phyloP scores from a whole-genome alignment of 2,113 vertebrate species.

The Pomatorhinus ruficollis region DNA sequence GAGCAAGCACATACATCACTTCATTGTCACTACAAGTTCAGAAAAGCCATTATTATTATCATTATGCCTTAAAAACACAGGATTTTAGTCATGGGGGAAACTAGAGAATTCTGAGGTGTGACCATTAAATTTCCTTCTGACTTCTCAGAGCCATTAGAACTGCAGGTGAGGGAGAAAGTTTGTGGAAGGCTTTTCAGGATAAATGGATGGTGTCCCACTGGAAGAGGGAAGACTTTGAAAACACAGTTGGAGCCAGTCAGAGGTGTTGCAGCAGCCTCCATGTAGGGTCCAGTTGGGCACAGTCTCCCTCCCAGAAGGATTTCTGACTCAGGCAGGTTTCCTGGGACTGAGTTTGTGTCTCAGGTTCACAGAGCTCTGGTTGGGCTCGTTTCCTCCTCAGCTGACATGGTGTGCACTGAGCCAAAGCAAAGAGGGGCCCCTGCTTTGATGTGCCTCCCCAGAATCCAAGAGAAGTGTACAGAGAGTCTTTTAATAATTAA shows the following conservation, averaged over 20 bases:
- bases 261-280: not conserved
- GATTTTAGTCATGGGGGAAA: not conserved
- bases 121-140: not conserved
- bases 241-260: not conserved
- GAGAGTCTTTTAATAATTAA: constrained; percentile 44
- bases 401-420: not conserved
- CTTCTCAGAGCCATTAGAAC: not conserved
- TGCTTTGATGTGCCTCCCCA: not conserved
- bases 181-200: not conserved
- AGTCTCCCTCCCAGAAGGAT: not conserved
- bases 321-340: not conserved
- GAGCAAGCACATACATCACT: not conserved
- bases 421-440: constrained; percentile 27
- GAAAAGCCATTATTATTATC: not conserved
- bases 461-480: constrained; percentile 24
- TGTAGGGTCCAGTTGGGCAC: not conserved
- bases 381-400: not conserved
- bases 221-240: not conserved
- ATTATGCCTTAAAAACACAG: not conserved
- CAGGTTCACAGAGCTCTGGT: not conserved
- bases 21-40: not conserved
- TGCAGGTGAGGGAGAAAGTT: not conserved
- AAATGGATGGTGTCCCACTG: not conserved
- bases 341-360: not conserved
- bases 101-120: not conserved